A percentile compares a stretch with the other conserved stretches of the same genome.
Conservation (phyloP, 2,797 vertebrate species). For the Gymnoscopelus braueri region DNA sequence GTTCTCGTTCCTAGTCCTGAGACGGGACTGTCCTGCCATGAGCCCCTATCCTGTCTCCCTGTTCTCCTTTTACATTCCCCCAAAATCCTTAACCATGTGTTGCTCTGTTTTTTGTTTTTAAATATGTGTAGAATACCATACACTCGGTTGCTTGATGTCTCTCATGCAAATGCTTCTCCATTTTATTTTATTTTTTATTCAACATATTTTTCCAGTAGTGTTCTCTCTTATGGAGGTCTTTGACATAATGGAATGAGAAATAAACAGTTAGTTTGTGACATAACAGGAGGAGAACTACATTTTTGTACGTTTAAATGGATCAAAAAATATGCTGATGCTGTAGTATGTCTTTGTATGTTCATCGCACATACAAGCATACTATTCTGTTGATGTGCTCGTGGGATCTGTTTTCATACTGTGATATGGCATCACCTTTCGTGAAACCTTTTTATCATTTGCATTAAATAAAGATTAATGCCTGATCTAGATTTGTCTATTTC, state of each 20-base stretch:
- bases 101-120: conserved; percentile 63
- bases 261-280: conserved; percentile 44
- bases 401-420: conserved; percentile 42
- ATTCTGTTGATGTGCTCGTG: conserved; percentile 54
- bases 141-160: conserved; percentile 47
- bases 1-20: conserved; percentile 74
- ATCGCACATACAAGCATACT: conserved; percentile 57
- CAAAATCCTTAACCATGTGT: conserved; percentile 25
- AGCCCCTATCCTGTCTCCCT: conserved; percentile 4
- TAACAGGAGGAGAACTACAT: conserved; percentile 65
- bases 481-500: conserved; percentile 37
- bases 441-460: conserved; percentile 71
- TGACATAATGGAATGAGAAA: conserved; percentile 66
- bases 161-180: conserved; percentile 59
- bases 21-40: conserved; percentile 47
- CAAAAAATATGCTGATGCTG: conserved; percentile 36
- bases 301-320: conserved; percentile 74
- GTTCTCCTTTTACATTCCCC: conserved; percentile 56
- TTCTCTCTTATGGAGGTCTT: conserved; percentile 58
- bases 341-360: conserved; percentile 71
- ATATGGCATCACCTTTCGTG: conserved; percentile 60
- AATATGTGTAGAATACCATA: conserved; percentile 69
- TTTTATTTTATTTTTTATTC: conserved; percentile 62
- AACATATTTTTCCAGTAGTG: conserved; percentile 56
- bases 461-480: conserved; percentile 73